Percentiles rank a stretch among this genome's conserved stretches.
Conservation (phyloP, 2,888 invertebrate species). For the Zhuqinia jingwanae region DNA sequence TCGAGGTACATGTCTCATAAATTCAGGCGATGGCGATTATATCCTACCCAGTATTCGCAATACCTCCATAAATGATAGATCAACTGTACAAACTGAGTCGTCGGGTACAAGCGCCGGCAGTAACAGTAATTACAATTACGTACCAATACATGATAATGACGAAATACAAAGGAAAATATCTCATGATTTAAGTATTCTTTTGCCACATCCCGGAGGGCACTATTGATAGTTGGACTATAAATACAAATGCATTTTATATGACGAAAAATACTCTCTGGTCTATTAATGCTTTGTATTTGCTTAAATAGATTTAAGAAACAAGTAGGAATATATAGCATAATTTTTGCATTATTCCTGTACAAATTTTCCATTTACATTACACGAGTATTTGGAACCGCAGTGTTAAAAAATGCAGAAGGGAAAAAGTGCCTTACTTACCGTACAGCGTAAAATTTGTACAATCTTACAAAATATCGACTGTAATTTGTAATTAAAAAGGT, state of each 20-base stretch:
- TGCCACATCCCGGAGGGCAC: conserved; percentile 14
- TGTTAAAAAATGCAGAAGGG: background rate
- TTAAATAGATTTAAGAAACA: background rate
- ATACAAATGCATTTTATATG: background rate
- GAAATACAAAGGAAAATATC: conserved; percentile 63
- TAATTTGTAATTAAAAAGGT: background rate
- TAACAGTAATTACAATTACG: conserved; percentile 45
- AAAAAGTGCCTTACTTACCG: conserved; percentile 44
- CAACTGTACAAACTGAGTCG: conserved; percentile 5
- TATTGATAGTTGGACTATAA: background rate
- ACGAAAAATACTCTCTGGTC: background rate
- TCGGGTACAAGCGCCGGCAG: conserved; percentile 40
- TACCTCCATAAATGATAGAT: background rate
- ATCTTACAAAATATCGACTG: background rate
- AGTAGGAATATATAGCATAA: background rate
- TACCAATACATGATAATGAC: conserved; percentile 65
- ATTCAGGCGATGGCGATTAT: conserved; percentile 60
- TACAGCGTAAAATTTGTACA: conserved; percentile 39
- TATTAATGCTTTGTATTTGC: background rate
- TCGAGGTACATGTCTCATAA: conserved; percentile 31
- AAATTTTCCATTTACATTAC: background rate
- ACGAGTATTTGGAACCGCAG: background rate
- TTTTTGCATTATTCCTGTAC: background rate
- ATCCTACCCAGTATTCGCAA: conserved; percentile 52
- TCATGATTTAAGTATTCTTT: conserved; percentile 56